Conservation (phyloP, 2,797 vertebrate genomes). For the Nyctibius grandis region DNA sequence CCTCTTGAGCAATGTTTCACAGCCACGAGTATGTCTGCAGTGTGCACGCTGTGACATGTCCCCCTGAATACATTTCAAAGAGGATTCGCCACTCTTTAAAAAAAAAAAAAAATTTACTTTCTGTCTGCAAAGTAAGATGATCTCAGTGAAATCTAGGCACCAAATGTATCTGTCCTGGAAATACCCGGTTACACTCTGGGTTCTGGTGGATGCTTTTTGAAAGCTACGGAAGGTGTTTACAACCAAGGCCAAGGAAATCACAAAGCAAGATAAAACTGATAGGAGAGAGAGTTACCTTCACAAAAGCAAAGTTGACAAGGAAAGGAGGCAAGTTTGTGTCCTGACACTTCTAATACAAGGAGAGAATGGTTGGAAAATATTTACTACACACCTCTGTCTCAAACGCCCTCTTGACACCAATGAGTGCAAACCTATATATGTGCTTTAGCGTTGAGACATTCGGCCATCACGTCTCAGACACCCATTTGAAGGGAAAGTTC, state of each 20-base stretch:
- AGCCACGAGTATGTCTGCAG: background rate
- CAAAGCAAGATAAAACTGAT: background rate
- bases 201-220: background rate
- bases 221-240: background rate
- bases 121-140: background rate
- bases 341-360: background rate
- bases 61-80: background rate
- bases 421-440: background rate
- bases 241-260: background rate
- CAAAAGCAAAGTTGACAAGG: background rate
- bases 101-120: background rate
- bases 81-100: background rate
- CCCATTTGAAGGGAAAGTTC: background rate
- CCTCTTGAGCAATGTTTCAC: background rate
- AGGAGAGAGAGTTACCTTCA: background rate
- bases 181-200: background rate
- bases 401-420: background rate
- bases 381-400: background rate
- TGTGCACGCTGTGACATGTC: accelerated
- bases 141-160: background rate
- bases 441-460: background rate
- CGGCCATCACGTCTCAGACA: background rate
- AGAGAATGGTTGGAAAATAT: background rate
- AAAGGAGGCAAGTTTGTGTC: background rate
- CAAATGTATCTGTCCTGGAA: background rate